A percentile compares a stretch with the other conserved stretches of the same genome.
These are phyloP conservation scores for Drosophila ficusphila DNA, from an alignment of 1,140 invertebrate species.

Conservation along the genomic window DNA sequence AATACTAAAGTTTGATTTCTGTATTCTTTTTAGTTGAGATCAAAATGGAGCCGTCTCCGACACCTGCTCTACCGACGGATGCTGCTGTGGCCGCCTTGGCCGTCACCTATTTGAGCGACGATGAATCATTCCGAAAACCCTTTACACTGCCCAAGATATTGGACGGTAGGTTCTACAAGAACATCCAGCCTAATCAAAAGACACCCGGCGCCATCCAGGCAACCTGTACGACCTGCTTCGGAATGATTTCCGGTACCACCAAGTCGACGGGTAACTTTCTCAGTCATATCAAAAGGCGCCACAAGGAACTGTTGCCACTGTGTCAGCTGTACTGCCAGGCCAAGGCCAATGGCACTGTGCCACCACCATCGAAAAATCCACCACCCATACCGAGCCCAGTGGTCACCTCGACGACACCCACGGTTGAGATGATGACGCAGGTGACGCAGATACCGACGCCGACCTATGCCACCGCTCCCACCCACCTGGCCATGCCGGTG, in stretches of 20 bases:
- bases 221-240: constrained; percentile 77
- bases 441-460: constrained; percentile 13
- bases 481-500: constrained; percentile 49
- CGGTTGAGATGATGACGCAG: constrained; percentile 29
- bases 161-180: constrained; percentile 81
- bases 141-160: constrained; percentile 72
- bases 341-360: constrained; percentile 44
- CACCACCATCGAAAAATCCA: constrained; percentile 11
- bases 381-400: neutral
- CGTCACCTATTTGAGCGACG: constrained; percentile 50
- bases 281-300: constrained; percentile 77
- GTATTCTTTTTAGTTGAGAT: constrained; percentile 47
- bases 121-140: constrained; percentile 63
- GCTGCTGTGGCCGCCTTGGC: constrained; percentile 14
- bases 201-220: constrained; percentile 77
- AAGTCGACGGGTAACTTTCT: constrained; percentile 80
- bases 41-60: constrained; percentile 46
- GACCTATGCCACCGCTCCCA: constrained; percentile 35
- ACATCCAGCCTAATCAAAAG: constrained; percentile 79
- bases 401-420: constrained; percentile 16
- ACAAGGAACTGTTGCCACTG: constrained; percentile 68
- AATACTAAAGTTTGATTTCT: constrained; percentile 29
- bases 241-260: constrained; percentile 74
- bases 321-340: constrained; percentile 79
- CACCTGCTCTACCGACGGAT: constrained; percentile 6